Conservation (phyloP, 2,888 invertebrate species). For the Lepidocyrtoides sp. region DNA sequence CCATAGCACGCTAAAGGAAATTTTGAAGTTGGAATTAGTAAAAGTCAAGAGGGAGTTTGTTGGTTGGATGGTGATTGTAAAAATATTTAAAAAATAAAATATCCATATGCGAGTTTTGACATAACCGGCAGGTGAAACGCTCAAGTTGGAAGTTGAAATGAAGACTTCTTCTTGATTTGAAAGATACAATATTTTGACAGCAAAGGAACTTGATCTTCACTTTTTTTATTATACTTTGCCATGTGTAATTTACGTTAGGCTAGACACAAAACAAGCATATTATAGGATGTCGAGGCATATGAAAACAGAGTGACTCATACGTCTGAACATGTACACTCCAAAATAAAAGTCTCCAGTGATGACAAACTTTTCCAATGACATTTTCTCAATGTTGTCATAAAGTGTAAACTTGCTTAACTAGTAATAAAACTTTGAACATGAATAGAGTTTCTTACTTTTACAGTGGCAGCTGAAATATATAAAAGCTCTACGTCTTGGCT, state of each 20-base stretch:
- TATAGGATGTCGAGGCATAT: too few species aligned
- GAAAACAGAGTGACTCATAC: too few species aligned
- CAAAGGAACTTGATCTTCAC: neutral
- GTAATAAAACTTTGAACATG: constrained; percentile 62
- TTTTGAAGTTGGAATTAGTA: constrained; percentile 41
- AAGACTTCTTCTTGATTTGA: too few species aligned
- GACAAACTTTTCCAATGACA: constrained; percentile 64
- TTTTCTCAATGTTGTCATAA: constrained; percentile 72
- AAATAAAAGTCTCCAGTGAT: constrained; percentile 34
- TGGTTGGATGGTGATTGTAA: neutral
- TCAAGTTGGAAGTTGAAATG: too few species aligned
- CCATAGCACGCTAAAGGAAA: constrained; percentile 6
- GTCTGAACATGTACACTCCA: neutral
- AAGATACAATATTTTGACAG: too few species aligned
- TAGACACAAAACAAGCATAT: too few species aligned
- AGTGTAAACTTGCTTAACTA: constrained; percentile 74
- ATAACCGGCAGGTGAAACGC: too few species aligned
- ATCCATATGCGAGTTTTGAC: neutral
- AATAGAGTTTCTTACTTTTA: constrained; percentile 20
- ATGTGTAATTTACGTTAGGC: constrained; percentile 10
- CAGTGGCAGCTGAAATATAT: neutral
- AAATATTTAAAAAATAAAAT: neutral
- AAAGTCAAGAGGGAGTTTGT: neutral
- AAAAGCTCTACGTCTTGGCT: too few species aligned
- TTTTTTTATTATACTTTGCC: neutral